Percentiles rank a stretch among this genome's conserved stretches.
Conservation (phyloP, 2,797 vertebrate genomes). For the Ara ararauna region DNA sequence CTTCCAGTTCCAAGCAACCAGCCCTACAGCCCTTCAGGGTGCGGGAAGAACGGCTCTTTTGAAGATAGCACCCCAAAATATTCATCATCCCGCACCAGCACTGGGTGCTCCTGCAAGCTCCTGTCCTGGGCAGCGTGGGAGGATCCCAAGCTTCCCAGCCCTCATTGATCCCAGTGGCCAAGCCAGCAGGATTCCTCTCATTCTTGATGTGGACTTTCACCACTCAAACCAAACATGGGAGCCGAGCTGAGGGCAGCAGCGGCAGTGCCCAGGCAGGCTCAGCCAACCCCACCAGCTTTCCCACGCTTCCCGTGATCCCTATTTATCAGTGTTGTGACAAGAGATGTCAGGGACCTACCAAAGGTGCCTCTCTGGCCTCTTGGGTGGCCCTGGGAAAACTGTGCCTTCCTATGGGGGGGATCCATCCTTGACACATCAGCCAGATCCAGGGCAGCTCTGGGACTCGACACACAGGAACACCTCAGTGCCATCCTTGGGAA, state of each 20-base stretch:
- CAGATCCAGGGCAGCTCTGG: neutral
- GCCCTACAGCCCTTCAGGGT: neutral
- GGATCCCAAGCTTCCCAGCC: neutral
- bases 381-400: neutral
- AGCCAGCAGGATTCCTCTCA: slow-evolving; percentile 71
- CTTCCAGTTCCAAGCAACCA: neutral
- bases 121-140: accelerated
- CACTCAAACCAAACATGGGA: slow-evolving; percentile 63
- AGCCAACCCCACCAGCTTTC: slow-evolving; percentile 53
- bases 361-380: neutral
- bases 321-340: slow-evolving; percentile 42
- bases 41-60: neutral
- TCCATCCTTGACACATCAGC: accelerated
- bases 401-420: neutral
- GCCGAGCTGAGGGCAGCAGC: neutral
- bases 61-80: neutral
- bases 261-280: neutral
- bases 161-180: slow-evolving; percentile 59
- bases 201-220: slow-evolving; percentile 74
- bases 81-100: neutral
- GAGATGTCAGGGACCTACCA: slow-evolving; percentile 57
- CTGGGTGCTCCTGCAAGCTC: neutral
- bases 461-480: accelerated
- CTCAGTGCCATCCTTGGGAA: neutral
- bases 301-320: slow-evolving; percentile 39